Evolutionary conservation across 2,113 vertebrate species (phyloP).

Genomic region (Suricata suricatta): DNA sequence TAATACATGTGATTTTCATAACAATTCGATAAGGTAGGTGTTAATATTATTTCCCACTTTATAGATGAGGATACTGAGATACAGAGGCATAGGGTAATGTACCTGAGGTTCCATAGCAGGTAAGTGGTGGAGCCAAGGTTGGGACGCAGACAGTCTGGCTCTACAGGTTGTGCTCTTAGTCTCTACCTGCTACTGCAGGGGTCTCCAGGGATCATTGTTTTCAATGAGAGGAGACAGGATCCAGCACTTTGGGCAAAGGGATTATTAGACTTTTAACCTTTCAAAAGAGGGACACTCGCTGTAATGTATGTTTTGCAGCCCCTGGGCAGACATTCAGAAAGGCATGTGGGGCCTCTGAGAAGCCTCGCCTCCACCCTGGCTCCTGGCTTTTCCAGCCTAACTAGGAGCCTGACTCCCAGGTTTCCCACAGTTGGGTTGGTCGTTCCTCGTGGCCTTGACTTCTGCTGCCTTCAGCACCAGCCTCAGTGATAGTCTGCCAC

Average conservation of each 20-base stretch:
- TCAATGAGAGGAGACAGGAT: not conserved
- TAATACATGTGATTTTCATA: not conserved
- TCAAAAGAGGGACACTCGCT: not conserved
- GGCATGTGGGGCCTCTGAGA: not conserved
- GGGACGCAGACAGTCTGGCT: not conserved
- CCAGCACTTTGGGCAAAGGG: not conserved
- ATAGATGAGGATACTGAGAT: not conserved
- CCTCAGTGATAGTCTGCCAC: not conserved
- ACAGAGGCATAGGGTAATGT: not conserved
- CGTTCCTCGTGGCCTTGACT: not conserved
- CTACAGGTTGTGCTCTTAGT: too few species aligned
- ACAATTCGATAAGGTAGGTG: not conserved
- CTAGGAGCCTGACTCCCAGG: not conserved
- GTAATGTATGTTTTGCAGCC: not conserved
- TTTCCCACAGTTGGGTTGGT: not conserved
- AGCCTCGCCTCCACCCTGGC: not conserved
- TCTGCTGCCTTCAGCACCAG: not conserved
- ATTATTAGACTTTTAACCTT: not conserved
- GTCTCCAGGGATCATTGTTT: not conserved
- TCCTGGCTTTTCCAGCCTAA: not conserved
- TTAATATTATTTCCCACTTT: not conserved
- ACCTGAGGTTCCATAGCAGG: not conserved
- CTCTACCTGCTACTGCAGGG: not conserved
- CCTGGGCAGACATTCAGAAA: not conserved
- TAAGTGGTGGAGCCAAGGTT: not conserved